Evolutionary conservation across 2,888 invertebrate species (phyloP).

Genomic region (Pachymerium ferrugineum): DNA sequence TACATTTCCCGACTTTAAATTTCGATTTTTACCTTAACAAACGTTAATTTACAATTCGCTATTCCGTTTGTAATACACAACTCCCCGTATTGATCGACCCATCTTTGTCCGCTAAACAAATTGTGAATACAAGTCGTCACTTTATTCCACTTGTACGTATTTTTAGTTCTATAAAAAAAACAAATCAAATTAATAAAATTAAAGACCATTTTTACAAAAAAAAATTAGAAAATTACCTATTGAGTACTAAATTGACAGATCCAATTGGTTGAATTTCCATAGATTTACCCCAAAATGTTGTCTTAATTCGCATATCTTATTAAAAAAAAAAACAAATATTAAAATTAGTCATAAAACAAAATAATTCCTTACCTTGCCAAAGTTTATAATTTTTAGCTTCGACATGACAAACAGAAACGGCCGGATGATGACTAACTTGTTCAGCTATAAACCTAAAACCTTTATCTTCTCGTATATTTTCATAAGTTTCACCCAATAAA

Average conservation of each 20-base stretch:
- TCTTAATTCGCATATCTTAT: conserved; percentile 69
- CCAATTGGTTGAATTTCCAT: conserved; percentile 81
- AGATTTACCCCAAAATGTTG: conserved; percentile 85
- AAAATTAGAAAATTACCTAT: conserved; percentile 43
- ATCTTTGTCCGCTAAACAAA: conserved; percentile 71
- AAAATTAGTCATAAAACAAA: neutral
- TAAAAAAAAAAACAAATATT: conserved; percentile 18
- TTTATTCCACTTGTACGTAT: conserved; percentile 72
- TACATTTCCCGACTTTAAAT: too few species aligned
- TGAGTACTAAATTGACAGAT: conserved; percentile 57
- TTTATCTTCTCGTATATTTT: conserved; percentile 68
- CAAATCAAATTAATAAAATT: neutral
- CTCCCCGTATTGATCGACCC: conserved; percentile 83
- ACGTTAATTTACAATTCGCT: conserved; percentile 69
- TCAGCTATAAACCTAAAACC: conserved; percentile 73
- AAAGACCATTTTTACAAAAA: neutral
- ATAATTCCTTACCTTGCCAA: conserved; percentile 57
- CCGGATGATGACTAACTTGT: conserved; percentile 81
- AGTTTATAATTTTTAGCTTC: conserved; percentile 69
- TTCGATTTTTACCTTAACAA: conserved; percentile 61
- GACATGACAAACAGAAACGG: conserved; percentile 73
- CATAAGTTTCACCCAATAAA: conserved; percentile 73
- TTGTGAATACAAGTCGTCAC: conserved; percentile 82
- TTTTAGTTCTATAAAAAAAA: conserved; percentile 53
- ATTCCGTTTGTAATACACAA: conserved; percentile 61